Base-by-base conservation (phyloP, 2,797 vertebrate genomes). In the Lateolabrax maculatus region DNA sequence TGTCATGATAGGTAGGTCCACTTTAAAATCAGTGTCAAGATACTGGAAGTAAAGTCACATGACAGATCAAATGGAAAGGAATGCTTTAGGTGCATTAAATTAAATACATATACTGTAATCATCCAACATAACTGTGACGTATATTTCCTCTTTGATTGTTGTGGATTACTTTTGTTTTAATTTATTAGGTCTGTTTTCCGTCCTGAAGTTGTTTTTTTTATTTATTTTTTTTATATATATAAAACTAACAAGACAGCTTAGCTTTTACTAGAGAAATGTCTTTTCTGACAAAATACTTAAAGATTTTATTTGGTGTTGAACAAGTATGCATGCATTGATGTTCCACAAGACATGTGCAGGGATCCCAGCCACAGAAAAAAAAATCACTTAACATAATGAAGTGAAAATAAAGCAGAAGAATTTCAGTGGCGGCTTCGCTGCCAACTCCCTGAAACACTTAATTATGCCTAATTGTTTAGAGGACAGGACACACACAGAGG, bases 281-380 rank as follows among this genome's bases (percentile, higher is more conserved):
- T 56, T 70, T 65, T 89, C 67, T 86, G 84, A 63, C 81, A 85
- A 88, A 94, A 91, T 87, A 89, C 73, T 78, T 75, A 39, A 62
- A 63, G 55, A 71, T 89, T 94, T 90, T 91, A 93, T 94, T 94
- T 85, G 85, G 77, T 55, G 79, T 76, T 76, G 72, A 86, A 86
- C 71, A 74, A 69, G 51, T 78, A 75, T 65, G 87, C 86, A 90
- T 82, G 86, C 71, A 77, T 66, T 77, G 75, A 81, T 13, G 46
- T 81, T 87, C 63, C 75, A 72, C 55, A 66, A 67, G 79, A 87
- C 65, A 71, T 79, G 71, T 75, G 71, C 74, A 70, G 49, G 67
- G 34, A 73, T 44, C 29, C 39, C 37, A 44, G 61, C 48, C 53
- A 75, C 58, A 56, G n/a, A 27, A 39, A n/a, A 55, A 75, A 55